These are phyloP conservation scores for Fulmarus glacialis DNA, from an alignment of 2,113 vertebrate genomes.

Conservation along the genomic window DNA sequence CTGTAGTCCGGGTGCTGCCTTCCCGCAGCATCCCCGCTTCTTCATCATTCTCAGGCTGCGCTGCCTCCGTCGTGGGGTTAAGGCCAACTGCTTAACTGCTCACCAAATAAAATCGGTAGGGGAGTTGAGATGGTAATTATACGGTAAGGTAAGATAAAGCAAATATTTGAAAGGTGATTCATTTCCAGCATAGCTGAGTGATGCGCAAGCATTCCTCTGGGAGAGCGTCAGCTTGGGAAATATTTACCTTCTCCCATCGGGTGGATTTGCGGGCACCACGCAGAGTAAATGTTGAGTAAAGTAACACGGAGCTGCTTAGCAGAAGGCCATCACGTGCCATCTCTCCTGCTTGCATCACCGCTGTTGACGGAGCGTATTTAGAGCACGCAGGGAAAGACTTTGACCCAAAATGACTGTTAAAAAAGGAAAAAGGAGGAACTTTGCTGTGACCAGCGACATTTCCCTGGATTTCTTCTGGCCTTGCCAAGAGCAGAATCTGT, in stretches of 20 bases:
- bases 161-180: slow-evolving; percentile 24
- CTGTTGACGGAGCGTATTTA: background rate
- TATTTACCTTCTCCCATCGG: slow-evolving; percentile 18
- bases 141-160: background rate
- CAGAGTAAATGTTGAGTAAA: slow-evolving; percentile 41
- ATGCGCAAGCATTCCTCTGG: background rate
- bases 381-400: background rate
- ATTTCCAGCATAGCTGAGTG: background rate
- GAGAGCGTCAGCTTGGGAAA: background rate
- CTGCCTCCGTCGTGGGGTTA: background rate
- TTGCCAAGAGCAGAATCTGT: background rate
- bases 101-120: too few species aligned
- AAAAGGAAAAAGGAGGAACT: background rate
- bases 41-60: background rate
- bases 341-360: background rate
- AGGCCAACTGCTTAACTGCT: background rate
- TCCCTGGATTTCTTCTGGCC: background rate
- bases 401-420: background rate
- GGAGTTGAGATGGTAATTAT: background rate
- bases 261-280: slow-evolving; percentile 25
- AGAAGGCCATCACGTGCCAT: background rate
- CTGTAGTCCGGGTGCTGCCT: background rate
- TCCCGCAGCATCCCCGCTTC: background rate
- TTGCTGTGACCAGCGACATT: accelerated
- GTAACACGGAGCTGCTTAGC: background rate